phyloP scores from a whole-genome alignment of 2,113 vertebrate species.

The Heteronetta atricapilla region DNA sequence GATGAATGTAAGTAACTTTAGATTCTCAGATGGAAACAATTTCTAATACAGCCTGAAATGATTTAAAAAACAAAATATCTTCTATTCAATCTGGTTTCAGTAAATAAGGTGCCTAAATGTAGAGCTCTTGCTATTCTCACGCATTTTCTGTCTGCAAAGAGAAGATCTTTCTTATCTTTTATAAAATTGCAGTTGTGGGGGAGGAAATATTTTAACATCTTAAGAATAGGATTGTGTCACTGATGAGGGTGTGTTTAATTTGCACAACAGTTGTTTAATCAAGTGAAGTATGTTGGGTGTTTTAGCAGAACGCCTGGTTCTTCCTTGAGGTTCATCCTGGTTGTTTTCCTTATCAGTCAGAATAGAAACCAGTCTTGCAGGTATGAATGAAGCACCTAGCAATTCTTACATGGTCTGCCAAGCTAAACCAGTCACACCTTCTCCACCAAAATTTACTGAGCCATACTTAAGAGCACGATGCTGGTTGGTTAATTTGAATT shows the following conservation, averaged over 20 bases:
- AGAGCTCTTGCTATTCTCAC: background rate
- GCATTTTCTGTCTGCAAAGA: background rate
- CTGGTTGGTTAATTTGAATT: constrained; percentile 58
- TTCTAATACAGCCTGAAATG: background rate
- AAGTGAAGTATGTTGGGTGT: background rate
- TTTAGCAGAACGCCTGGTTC: constrained; percentile 13
- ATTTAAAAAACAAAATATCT: background rate
- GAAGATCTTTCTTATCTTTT: background rate
- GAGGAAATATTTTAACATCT: constrained; percentile 29
- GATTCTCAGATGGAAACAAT: background rate
- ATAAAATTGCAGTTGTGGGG: background rate
- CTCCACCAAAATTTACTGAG: background rate
- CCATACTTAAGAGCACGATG: background rate
- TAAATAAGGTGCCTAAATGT: background rate
- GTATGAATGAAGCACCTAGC: constrained; percentile 40
- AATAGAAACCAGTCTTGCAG: constrained; percentile 60
- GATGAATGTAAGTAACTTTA: background rate
- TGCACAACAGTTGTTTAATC: constrained; percentile 45
- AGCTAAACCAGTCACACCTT: constrained; percentile 38
- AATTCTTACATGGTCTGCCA: background rate
- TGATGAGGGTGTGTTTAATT: constrained; percentile 51
- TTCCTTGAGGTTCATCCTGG: constrained; percentile 49
- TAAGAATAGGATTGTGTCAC: constrained; percentile 38
- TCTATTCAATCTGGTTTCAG: background rate
- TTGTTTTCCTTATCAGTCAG: constrained; percentile 34